These are phyloP conservation scores for Adoxophyes honmai DNA, from an alignment of 1,140 invertebrate species.

Conservation along the genomic window DNA sequence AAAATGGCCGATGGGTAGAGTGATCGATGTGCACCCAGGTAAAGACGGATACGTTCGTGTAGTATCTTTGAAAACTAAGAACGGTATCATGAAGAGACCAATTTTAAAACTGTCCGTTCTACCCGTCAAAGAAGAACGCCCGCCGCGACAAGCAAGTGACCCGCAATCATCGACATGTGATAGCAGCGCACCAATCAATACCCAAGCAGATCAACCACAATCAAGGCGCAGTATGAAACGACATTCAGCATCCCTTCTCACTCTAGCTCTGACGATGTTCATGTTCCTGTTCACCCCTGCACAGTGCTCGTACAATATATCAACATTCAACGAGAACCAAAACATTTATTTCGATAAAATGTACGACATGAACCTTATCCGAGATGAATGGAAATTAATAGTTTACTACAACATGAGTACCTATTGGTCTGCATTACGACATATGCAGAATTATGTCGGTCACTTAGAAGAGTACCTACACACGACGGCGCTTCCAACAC, in stretches of 20 bases:
- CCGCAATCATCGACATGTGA: no score
- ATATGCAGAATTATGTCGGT: background rate
- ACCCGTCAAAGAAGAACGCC: conserved; percentile 2
- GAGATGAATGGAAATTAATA: background rate
- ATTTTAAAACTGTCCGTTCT: conserved; percentile 19
- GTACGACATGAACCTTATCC: background rate
- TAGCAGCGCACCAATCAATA: background rate
- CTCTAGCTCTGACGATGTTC: no score
- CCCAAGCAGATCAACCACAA: no score
- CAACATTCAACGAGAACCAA: background rate
- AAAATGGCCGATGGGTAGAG: conserved; percentile 39
- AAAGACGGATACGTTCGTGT: conserved; percentile 43
- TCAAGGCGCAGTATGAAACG: no score
- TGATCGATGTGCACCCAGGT: conserved; percentile 34
- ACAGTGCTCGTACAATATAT: background rate
- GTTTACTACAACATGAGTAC: background rate
- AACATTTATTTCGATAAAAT: background rate
- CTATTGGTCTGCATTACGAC: background rate
- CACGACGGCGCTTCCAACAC: no score
- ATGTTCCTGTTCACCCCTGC: no score
- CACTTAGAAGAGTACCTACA: background rate
- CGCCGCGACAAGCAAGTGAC: background rate
- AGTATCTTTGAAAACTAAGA: conserved; percentile 37
- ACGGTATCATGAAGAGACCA: conserved; percentile 10
- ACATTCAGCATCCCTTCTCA: no score